Conservation (phyloP, 2,888 invertebrate species). For the Acanthopleura granulata region DNA sequence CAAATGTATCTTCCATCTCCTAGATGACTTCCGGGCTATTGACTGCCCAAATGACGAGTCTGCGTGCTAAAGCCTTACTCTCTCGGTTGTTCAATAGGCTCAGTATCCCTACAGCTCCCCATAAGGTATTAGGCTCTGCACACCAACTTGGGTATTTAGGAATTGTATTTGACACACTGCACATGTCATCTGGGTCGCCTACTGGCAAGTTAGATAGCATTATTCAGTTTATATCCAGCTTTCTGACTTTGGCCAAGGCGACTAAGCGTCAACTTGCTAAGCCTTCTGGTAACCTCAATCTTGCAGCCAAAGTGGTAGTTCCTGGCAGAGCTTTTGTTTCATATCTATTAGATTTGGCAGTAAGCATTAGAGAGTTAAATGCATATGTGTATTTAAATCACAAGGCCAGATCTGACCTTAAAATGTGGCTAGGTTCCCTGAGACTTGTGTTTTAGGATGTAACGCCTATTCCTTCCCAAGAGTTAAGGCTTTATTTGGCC, state of each 20-base stretch:
- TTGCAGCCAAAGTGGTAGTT: conserved; percentile 27
- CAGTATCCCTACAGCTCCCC: conserved; percentile 26
- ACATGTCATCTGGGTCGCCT: conserved; percentile 31
- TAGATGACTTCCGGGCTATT: conserved; percentile 27
- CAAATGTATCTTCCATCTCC: conserved; percentile 21
- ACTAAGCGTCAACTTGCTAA: conserved; percentile 30
- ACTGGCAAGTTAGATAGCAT: conserved; percentile 25
- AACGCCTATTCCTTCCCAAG: neutral
- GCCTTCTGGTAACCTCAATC: conserved; percentile 29
- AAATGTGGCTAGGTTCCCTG: conserved; percentile 27
- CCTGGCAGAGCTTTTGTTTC: conserved; percentile 32
- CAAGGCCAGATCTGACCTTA: conserved; percentile 26
- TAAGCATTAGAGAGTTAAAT: conserved; percentile 21
- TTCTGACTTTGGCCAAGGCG: conserved; percentile 22
- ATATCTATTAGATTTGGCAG: conserved; percentile 26
- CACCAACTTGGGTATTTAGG: conserved; percentile 32
- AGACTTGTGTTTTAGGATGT: neutral
- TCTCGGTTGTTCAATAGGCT: conserved; percentile 22
- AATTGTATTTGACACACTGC: conserved; percentile 27
- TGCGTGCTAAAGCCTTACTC: conserved; percentile 21
- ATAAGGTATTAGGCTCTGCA: conserved; percentile 30
- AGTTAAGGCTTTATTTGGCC: neutral
- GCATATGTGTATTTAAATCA: conserved; percentile 25
- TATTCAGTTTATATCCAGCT: conserved; percentile 14
- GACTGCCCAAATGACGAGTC: conserved; percentile 14